Evolutionary conservation across 2,113 vertebrate species (phyloP), one percentile per base, ranked within the genome.

Genomic region (Phrynosoma blainvillii): DNA sequence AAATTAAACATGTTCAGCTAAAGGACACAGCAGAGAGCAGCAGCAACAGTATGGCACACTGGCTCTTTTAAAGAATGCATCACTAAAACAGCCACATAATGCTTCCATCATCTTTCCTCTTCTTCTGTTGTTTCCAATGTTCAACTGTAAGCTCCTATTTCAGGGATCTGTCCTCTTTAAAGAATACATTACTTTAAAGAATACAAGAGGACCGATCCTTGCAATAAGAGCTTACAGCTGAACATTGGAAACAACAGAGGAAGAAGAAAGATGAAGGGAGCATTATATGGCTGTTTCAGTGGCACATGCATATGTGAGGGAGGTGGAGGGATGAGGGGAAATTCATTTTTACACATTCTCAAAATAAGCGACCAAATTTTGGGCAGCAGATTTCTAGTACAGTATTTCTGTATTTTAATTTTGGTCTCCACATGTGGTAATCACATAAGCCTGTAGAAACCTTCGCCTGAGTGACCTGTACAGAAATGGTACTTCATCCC

Each of bases 381-480:
- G n/a, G 18, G 16, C 2, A 5, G 12, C 20, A 86, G 47, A 66
- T 77, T 77, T 78, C 59, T 74, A 80, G 47, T 36, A 36, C 14
- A 59, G 36, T 81, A 87, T 87, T 87, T 30, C 8, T 71, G 25
- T 79, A 18, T 25, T 73, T 62, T 62, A 16, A n/a, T 73, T 76
- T 47, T 11, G 71, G 65, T 12, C 2, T 92, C 84, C 42, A 30
- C 89, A 65, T 88, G 87, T 62, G 82, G 79, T 85, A 90, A 76
- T 6, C 65, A 56, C 18, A 54, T 20, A 78, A 52, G 54, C 89
- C 13, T 32, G 71, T 36, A 8, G 30, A 16, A 47, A 3, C 80
- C 81, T 87, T 90, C 81, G 23, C 5, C 82, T 76, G 66, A 87
- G 71, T 40, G 75, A 62, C 13, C 59, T 79, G 1, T 86, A 56